Percentiles rank a stretch among this genome's conserved stretches.
Evolutionary conservation across 2,797 vertebrate species (phyloP).

Genomic region (Hypotaenidia okinawae): DNA sequence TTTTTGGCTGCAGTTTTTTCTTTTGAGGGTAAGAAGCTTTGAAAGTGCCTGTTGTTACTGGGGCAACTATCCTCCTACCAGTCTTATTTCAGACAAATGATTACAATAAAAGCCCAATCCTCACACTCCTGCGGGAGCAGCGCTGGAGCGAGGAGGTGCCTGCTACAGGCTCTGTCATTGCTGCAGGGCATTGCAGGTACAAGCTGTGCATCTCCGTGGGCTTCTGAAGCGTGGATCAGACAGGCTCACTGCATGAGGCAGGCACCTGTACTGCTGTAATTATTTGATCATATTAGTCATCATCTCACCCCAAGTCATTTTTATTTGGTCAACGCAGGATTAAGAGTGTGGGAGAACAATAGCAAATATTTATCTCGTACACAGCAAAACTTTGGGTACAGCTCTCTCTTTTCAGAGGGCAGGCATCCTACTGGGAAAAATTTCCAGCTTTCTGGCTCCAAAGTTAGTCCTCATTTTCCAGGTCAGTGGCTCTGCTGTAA

Average conservation of each 20-base stretch:
- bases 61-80: neutral
- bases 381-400: neutral
- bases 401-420: neutral
- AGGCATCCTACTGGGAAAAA: neutral
- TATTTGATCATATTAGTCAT: neutral
- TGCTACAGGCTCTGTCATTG: neutral
- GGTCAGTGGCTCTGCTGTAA: neutral
- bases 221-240: neutral
- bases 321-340: constrained; percentile 42
- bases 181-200: neutral
- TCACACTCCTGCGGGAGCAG: neutral
- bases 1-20: neutral
- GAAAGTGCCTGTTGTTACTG: neutral
- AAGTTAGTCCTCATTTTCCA: neutral
- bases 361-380: neutral
- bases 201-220: neutral
- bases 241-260: neutral
- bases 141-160: neutral
- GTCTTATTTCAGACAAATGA: neutral
- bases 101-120: neutral
- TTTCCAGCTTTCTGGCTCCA: neutral
- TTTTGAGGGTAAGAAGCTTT: neutral
- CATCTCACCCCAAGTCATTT: neutral
- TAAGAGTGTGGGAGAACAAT: neutral
- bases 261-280: neutral